Conservation (phyloP, 2,888 invertebrate species). For the Apamea epomidion region DNA sequence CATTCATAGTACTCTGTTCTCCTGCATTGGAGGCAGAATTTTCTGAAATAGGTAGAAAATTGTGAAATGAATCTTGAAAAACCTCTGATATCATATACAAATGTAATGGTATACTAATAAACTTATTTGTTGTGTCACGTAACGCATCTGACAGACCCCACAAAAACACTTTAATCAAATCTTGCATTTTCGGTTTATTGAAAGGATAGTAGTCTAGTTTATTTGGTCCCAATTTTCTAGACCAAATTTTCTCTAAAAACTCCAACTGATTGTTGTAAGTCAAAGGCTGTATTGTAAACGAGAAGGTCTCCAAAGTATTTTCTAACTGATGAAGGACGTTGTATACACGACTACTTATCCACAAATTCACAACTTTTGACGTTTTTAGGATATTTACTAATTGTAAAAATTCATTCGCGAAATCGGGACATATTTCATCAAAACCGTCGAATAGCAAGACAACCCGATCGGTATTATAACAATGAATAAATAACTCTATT, state of each 20-base stretch:
- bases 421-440: conserved; percentile 66
- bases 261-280: conserved; percentile 36
- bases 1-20: neutral
- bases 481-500: conserved; percentile 46
- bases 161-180: conserved; percentile 13
- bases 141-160: conserved; percentile 11
- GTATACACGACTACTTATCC: conserved; percentile 60
- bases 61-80: conserved; percentile 36
- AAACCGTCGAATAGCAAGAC: conserved; percentile 60
- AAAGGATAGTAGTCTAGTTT: neutral
- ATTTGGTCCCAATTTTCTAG: neutral
- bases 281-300: conserved; percentile 51
- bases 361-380: conserved; percentile 47
- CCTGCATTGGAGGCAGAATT: neutral
- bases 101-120: conserved; percentile 57
- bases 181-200: conserved; percentile 11
- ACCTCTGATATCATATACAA: conserved; percentile 55
- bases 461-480: conserved; percentile 48
- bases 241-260: conserved; percentile 47
- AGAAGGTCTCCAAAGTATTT: conserved; percentile 51
- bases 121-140: conserved; percentile 23
- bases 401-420: conserved; percentile 41
- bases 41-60: conserved; percentile 1
- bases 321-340: conserved; percentile 56
- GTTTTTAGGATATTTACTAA: conserved; percentile 44